Evolutionary conservation across 2,888 invertebrate genomes (phyloP), one percentile per base, ranked within the genome.

Genomic region (Drosophila fungiperda): DNA sequence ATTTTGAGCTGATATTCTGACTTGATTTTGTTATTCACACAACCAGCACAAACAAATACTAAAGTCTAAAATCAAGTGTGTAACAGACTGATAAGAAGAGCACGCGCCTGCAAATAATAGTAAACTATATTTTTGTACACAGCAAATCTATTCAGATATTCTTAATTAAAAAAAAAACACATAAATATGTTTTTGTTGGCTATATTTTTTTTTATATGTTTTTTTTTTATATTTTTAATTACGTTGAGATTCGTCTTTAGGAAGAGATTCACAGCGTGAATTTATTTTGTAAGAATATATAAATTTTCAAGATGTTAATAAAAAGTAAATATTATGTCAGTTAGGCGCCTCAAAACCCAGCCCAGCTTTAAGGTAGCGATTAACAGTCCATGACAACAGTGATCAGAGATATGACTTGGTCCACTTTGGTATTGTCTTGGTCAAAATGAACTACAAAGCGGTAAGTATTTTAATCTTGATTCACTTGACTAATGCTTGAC

Each of bases 1-100:
- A 32, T 15, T 53, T 48, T n/a, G 20, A 49, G 26, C 62, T 62
- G 36, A 63, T n/a, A 45, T 45, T 45, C 23, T 8, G 15, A 45
- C 15, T 45, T 23, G 45, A 65, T 38, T 40, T 57, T 38, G 17
- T 8, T 2, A 29, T 29, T 49, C 11, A 42, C 1, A 20, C 20
- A 15, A 32, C 12, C 35, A 49, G 9, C n/a, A n/a, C 20, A 49
- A 23, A 23, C 35, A 58, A 58, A 57, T 32, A 32, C 20, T 40
- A 20, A 57, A 45, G 9, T 11, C 17, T 3, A 42, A 17, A 32
- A 42, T 32, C 15, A 40, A 42, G 15, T 32, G 40, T 40, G 32
- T 57, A 20, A 57, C 32, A 42, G 42, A 42, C 42, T 32, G 42
- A 57, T 42, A 23, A 57, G 57, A 40, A 32, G 17, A 32, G 32